These are phyloP conservation scores for Oligia latruncula DNA, from an alignment of 2,888 invertebrate genomes.

Conservation along the genomic window DNA sequence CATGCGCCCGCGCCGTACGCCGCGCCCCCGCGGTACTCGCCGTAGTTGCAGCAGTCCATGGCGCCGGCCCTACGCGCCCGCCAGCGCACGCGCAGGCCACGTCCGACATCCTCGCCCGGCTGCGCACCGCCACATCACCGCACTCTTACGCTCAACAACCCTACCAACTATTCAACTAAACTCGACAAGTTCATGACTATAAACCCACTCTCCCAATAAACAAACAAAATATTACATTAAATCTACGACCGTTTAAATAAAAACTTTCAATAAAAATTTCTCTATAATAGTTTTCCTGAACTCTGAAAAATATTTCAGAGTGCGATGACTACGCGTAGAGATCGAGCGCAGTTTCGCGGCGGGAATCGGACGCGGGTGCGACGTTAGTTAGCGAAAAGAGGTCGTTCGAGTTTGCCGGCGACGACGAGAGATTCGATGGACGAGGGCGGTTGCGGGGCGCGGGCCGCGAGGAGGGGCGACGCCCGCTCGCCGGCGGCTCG, in stretches of 20 bases:
- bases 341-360: constrained; percentile 87
- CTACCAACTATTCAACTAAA: constrained; percentile 58
- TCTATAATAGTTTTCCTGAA: constrained; percentile 56
- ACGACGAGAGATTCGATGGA: constrained; percentile 81
- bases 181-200: constrained; percentile 60
- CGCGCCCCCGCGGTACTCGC: constrained; percentile 85
- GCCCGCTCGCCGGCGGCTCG: constrained; percentile 87
- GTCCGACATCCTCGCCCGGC: constrained; percentile 76
- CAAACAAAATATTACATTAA: constrained; percentile 43
- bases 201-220: constrained; percentile 41
- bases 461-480: constrained; percentile 81
- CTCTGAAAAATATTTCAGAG: constrained; percentile 64
- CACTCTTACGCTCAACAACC: constrained; percentile 71
- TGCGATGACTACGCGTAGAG: constrained; percentile 70
- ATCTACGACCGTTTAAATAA: constrained; percentile 33
- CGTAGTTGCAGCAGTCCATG: constrained; percentile 90
- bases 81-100: constrained; percentile 77
- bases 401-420: constrained; percentile 89
- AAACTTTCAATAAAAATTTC: constrained; percentile 53
- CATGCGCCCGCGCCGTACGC: constrained; percentile 80
- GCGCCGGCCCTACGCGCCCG: constrained; percentile 79
- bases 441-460: constrained; percentile 73
- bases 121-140: constrained; percentile 79
- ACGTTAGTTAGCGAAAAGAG: constrained; percentile 89
- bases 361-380: constrained; percentile 85